A percentile compares a stretch with the other conserved stretches of the same genome.
Evolutionary conservation across 2,113 vertebrate genomes (phyloP).

Genomic region (Andinoacara biseriatus): DNA sequence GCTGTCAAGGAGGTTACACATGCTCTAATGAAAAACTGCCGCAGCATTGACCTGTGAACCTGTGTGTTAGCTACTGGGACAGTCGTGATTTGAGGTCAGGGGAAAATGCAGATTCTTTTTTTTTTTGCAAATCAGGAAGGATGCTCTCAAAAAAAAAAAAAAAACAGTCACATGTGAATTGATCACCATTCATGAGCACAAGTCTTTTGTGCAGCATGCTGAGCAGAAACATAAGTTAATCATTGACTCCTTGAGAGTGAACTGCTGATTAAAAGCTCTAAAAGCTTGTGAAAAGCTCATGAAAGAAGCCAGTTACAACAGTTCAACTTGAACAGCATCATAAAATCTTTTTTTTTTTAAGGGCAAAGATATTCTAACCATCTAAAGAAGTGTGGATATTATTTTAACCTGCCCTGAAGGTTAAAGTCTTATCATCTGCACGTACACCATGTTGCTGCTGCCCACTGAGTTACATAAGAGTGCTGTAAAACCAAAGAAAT

Average conservation of each 20-base stretch:
- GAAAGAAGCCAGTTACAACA: not conserved
- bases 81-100: slow-evolving; percentile 21
- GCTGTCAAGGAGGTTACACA: slow-evolving; percentile 52
- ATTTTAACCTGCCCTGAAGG: not conserved
- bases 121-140: slow-evolving; percentile 26
- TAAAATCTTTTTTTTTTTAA: not conserved
- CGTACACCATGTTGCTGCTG: slow-evolving; percentile 11
- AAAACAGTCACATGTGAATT: not conserved
- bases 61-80: not conserved
- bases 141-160: slow-evolving; percentile 15
- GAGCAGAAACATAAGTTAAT: slow-evolving; percentile 62
- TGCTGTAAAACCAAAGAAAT: slow-evolving; percentile 27
- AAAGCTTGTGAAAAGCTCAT: not conserved
- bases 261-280: not conserved
- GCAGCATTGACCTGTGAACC: slow-evolving; percentile 41
- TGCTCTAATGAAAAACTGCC: slow-evolving; percentile 18
- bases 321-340: not conserved
- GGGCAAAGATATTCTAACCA: not conserved
- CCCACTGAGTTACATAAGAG: slow-evolving; percentile 46
- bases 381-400: not conserved
- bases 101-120: not conserved
- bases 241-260: slow-evolving; percentile 58
- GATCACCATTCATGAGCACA: slow-evolving; percentile 17
- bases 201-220: slow-evolving; percentile 5
- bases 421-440: slow-evolving; percentile 37